Conservation (phyloP, 1,140 invertebrate species). For the Lethrus apterus region DNA sequence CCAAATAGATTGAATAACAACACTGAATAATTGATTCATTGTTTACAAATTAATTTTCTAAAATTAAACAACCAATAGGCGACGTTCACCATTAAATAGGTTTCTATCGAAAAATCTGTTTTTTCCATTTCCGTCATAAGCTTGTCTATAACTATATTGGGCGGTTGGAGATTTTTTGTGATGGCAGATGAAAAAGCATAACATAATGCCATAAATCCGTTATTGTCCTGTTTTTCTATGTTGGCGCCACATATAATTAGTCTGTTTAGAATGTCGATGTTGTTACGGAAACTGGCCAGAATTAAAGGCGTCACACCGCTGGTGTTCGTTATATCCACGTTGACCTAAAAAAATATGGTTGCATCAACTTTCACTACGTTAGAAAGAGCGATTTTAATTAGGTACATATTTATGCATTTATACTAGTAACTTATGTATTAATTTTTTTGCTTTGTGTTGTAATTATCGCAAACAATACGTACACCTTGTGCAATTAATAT, state of each 20-base stretch:
- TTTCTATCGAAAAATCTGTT: slow-evolving; percentile 1
- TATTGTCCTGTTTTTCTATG: slow-evolving; percentile 31
- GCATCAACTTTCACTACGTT: not conserved
- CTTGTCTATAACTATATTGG: slow-evolving; percentile 22
- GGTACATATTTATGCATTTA: not conserved
- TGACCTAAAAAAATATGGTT: slow-evolving; percentile 26
- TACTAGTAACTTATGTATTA: not conserved
- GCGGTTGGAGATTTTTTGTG: slow-evolving; percentile 15
- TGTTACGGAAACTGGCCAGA: slow-evolving; percentile 33
- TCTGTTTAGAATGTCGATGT: slow-evolving; percentile 27
- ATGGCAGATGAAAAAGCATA: slow-evolving; percentile 33
- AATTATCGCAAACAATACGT: not conserved
- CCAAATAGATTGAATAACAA: no score
- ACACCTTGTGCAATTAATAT: slow-evolving; percentile 26
- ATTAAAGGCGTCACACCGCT: slow-evolving; percentile 38
- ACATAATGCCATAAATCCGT: slow-evolving; percentile 36
- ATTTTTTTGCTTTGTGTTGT: not conserved
- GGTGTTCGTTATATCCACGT: slow-evolving; percentile 30
- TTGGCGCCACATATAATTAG: slow-evolving; percentile 28
- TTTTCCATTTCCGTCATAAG: slow-evolving; percentile 22
- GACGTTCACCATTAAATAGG: no score
- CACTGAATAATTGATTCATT: no score
- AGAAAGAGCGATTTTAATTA: not conserved
- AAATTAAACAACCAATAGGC: no score
- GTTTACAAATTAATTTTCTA: no score